Percentiles rank a stretch among this genome's conserved stretches.
Evolutionary conservation across 2,113 vertebrate genomes (phyloP).

Genomic region (Phycodurus eques): DNA sequence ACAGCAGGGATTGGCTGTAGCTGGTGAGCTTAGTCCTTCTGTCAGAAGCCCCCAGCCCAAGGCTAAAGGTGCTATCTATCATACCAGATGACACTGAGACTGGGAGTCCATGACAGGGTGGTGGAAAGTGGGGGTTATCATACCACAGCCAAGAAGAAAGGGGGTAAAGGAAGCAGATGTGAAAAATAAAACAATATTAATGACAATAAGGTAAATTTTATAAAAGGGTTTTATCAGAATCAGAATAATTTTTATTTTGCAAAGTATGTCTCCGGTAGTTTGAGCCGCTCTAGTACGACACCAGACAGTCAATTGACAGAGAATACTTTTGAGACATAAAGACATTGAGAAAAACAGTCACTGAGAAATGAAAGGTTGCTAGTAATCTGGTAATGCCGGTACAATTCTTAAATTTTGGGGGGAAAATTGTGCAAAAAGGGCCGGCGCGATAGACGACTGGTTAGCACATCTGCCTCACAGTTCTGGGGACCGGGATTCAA

Average conservation of each 20-base stretch:
- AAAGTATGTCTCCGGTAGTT: too few species aligned
- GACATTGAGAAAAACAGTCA: too few species aligned
- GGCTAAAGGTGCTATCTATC: constrained; percentile 68
- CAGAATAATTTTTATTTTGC: neutral
- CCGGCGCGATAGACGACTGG: too few species aligned
- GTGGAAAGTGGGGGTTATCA: constrained; percentile 36
- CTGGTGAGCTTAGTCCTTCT: constrained; percentile 58
- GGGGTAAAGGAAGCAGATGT: constrained; percentile 15
- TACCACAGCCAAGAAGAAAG: constrained; percentile 34
- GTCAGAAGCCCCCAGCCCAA: constrained; percentile 59
- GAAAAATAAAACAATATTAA: constrained; percentile 22
- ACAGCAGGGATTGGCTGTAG: constrained; percentile 58
- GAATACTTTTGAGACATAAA: too few species aligned
- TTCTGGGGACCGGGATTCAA: too few species aligned
- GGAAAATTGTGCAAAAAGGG: too few species aligned
- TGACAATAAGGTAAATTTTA: neutral
- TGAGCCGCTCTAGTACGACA: too few species aligned
- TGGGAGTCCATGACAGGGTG: constrained; percentile 55
- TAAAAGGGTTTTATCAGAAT: constrained; percentile 8
- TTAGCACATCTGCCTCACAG: too few species aligned
- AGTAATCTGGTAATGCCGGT: too few species aligned
- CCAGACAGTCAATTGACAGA: too few species aligned
- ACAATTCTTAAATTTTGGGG: too few species aligned
- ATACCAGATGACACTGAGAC: constrained; percentile 60
- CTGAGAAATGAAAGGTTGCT: too few species aligned